Percentiles rank a stretch among this genome's conserved stretches.
These are phyloP conservation scores for Isoperla grammatica DNA, from an alignment of 2,888 invertebrate species.

Conservation along the genomic window DNA sequence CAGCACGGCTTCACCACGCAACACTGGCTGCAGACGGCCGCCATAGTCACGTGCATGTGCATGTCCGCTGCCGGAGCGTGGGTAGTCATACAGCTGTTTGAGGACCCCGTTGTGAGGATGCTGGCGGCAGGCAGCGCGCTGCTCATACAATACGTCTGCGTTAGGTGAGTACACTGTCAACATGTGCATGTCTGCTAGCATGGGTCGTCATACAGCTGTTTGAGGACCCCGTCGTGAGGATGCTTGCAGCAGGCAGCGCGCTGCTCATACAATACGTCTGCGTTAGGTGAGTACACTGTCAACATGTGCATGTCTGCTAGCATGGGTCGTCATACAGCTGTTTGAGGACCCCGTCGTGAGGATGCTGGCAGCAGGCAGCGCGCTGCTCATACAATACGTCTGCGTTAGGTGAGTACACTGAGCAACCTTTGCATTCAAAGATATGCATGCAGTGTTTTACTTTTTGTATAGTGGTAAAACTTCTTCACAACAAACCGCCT, in stretches of 20 bases:
- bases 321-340: slow-evolving; percentile 75
- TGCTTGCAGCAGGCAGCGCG: slow-evolving; percentile 75
- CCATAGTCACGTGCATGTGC: slow-evolving; percentile 72
- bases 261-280: slow-evolving; percentile 79
- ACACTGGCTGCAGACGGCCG: slow-evolving; percentile 79
- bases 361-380: slow-evolving; percentile 74
- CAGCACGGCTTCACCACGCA: slow-evolving; percentile 74
- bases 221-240: slow-evolving; percentile 68
- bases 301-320: slow-evolving; percentile 38
- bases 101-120: slow-evolving; percentile 70
- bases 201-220: slow-evolving; percentile 77
- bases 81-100: slow-evolving; percentile 71
- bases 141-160: slow-evolving; percentile 76
- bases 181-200: slow-evolving; percentile 44
- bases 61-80: slow-evolving; percentile 71
- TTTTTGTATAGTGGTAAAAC: no score
- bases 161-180: slow-evolving; percentile 54
- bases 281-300: slow-evolving; percentile 56
- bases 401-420: slow-evolving; percentile 63
- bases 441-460: no score
- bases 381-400: slow-evolving; percentile 76
- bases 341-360: slow-evolving; percentile 70
- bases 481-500: no score
- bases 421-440: no score
- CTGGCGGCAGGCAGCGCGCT: slow-evolving; percentile 75